Conservation (phyloP, 2,888 invertebrate species). For the Catocala sponsa region DNA sequence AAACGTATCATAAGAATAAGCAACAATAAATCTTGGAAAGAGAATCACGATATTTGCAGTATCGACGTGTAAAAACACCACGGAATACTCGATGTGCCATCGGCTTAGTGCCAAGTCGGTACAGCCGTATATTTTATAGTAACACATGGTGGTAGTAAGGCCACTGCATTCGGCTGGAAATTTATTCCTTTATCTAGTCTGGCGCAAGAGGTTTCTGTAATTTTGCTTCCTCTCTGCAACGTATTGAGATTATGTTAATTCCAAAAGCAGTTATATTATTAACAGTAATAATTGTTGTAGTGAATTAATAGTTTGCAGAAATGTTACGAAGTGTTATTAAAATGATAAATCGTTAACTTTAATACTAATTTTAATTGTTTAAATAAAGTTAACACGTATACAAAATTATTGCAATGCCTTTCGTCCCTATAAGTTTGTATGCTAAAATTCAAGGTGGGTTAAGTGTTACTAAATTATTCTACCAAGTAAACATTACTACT, state of each 20-base stretch:
- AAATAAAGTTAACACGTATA: too few species aligned
- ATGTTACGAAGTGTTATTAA: too few species aligned
- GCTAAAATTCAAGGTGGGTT: too few species aligned
- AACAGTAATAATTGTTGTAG: neutral
- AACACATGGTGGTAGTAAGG: conserved; percentile 66
- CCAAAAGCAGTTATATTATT: too few species aligned
- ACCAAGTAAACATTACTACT: too few species aligned
- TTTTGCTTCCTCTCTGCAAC: too few species aligned
- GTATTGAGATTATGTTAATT: too few species aligned
- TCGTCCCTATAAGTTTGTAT: too few species aligned
- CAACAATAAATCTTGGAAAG: conserved; percentile 32
- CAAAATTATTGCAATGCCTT: too few species aligned
- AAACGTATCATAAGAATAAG: conserved; percentile 33
- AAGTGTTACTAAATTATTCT: too few species aligned
- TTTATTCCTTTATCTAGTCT: conserved; percentile 41
- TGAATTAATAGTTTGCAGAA: neutral
- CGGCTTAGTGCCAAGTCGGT: conserved; percentile 70
- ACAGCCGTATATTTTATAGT: conserved; percentile 69
- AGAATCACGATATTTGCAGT: conserved; percentile 29
- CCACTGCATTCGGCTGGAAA: conserved; percentile 43
- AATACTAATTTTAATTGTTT: too few species aligned
- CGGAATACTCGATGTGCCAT: conserved; percentile 48
- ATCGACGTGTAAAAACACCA: conserved; percentile 45
- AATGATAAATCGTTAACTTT: too few species aligned
- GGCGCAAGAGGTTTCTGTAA: neutral